Conservation (phyloP, 2,888 invertebrate species). For the Nephrocerus scutellatus region DNA sequence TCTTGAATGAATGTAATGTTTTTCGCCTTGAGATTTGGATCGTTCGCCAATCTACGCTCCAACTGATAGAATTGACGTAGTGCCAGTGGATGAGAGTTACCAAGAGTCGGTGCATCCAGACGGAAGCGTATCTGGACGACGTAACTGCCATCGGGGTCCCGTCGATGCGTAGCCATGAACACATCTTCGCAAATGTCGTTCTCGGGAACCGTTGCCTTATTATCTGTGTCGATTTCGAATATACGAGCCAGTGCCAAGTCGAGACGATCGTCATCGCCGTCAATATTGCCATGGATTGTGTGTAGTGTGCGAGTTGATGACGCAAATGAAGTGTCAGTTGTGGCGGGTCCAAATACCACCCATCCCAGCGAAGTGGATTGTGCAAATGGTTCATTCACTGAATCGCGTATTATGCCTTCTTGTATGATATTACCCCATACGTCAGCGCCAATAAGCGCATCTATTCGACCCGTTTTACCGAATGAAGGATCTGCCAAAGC, state of each 20-base stretch:
- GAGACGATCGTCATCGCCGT: no score
- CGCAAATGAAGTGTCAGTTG: no score
- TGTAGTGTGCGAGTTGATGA: no score
- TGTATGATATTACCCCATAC: conserved; percentile 9
- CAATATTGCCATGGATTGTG: not conserved
- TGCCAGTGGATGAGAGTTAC: conserved; percentile 1
- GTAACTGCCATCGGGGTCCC: conserved; percentile 5
- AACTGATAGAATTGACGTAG: conserved; percentile 1
- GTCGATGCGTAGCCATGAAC: conserved; percentile 1
- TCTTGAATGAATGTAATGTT: conserved; percentile 14
- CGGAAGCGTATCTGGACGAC: conserved; percentile 1
- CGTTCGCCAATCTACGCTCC: not conserved
- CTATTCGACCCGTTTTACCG: conserved; percentile 8
- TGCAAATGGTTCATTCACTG: conserved; percentile 6
- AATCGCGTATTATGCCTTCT: conserved; percentile 11
- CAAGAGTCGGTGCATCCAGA: conserved; percentile 1
- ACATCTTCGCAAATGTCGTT: no score
- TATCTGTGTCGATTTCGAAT: conserved; percentile 1
- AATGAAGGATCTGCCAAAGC: conserved; percentile 11
- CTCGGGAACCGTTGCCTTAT: no score
- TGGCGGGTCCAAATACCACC: conserved; percentile 3
- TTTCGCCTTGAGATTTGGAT: not conserved
- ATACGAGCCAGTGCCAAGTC: conserved; percentile 2
- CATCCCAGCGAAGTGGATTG: conserved; percentile 6
- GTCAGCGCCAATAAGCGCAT: conserved; percentile 11